Evolutionary conservation across 2,797 vertebrate genomes (phyloP), one percentile per base, ranked within the genome.

Genomic region (Sternarchorhynchus goeldii): DNA sequence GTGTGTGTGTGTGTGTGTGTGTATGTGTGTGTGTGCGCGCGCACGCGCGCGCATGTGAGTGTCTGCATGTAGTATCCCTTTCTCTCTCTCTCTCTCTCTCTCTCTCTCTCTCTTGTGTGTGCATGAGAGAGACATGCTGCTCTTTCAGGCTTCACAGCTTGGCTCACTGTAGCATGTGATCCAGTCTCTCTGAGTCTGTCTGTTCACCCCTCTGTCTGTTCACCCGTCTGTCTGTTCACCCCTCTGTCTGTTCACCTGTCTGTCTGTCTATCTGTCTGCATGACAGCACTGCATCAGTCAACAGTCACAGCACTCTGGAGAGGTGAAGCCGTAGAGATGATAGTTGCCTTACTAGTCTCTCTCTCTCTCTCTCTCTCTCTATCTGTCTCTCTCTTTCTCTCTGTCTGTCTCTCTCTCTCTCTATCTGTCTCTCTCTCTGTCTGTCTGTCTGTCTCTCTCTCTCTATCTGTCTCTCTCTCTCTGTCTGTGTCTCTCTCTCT

Each of bases 341-440:
- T 12, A 0, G 45, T 7, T 73, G 16, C 14, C 21, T 58, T 4
- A 34, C 39, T 81, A 16, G 14, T 14, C 45, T 18, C 88, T 86
- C 62, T 90, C 88, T 56, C 88, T 90, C 78, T 78, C 81, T 73
- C 88, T 89, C 0, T 80, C 87, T 0, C 78, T 84, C 12, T 56
- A 73, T 58, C 62, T 7, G 65, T 79, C 85, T 70, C 58, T 82
- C 58, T 20, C 66, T 31, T 80, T 67, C 65, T 82, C 75, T 76
- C 67, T 86, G 1, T 45, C 73, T 64, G 18, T 59, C 18, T 21
- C 57, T 75, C 18, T 77, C 50, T 21, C 67, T 55, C 1, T 81
- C 55, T 21, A 45, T 57, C 55, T 79, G n/a, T 17, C 6, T 76
- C 62, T 34, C n/a, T n/a, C n/a, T n/a, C n/a, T n/a, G n/a, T n/a